Conservation (phyloP, 2,797 vertebrate genomes). For the Chelon labrosus region DNA sequence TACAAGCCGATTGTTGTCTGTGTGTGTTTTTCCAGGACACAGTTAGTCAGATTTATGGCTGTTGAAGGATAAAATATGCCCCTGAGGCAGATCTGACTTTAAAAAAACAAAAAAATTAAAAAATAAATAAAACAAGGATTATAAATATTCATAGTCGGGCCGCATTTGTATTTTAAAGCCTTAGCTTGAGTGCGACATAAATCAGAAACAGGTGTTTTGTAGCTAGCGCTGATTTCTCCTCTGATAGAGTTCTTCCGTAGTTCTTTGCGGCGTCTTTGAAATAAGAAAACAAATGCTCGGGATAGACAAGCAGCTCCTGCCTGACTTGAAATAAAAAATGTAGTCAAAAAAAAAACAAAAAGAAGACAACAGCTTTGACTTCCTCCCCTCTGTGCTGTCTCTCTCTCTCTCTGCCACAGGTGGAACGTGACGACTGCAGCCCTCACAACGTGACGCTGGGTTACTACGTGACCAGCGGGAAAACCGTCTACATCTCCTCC, state of each 20-base stretch:
- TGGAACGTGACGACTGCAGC: conserved; percentile 82
- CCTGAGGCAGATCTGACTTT: conserved; percentile 36
- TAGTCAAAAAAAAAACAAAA: background rate
- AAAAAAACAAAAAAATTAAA: conserved; percentile 11
- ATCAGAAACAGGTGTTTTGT: conserved; percentile 14
- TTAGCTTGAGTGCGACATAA: conserved; percentile 17
- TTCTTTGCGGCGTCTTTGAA: conserved; percentile 6
- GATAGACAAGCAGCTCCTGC: background rate
- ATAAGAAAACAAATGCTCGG: background rate
- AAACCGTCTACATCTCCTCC: conserved; percentile 88
- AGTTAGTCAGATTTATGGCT: conserved; percentile 52
- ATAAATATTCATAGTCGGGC: conserved; percentile 49
- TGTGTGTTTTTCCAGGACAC: conserved; percentile 51
- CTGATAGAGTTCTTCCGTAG: background rate
- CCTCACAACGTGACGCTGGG: conserved; percentile 91
- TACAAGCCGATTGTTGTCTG: conserved; percentile 57
- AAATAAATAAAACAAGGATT: background rate
- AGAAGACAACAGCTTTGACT: background rate
- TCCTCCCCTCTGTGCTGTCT: background rate
- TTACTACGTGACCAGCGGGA: conserved; percentile 90
- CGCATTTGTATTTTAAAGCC: conserved; percentile 45
- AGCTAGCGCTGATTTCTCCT: conserved; percentile 1
- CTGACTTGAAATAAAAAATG: background rate
- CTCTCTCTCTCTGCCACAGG: conserved; percentile 58
- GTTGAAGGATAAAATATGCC: conserved; percentile 43